Evolutionary conservation across 2,113 vertebrate species (phyloP).

Genomic region (Hyaena hyaena): DNA sequence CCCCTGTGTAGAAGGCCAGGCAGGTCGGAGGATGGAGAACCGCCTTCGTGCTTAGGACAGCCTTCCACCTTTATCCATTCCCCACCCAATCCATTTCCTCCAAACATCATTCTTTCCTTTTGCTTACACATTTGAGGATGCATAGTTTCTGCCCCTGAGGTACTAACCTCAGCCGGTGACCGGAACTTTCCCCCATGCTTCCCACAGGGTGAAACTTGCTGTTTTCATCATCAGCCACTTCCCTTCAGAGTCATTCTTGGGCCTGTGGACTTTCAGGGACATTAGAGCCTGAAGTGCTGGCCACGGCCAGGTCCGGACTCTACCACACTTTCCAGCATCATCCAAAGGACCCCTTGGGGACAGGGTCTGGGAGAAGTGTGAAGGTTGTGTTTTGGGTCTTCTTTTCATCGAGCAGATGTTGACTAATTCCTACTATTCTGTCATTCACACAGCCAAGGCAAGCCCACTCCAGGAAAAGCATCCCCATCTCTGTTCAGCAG

Average conservation of each 20-base stretch:
- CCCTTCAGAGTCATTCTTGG: not conserved
- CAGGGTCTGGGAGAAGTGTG: rapidly evolving
- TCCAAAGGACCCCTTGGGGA: not conserved
- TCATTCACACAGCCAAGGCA: not conserved
- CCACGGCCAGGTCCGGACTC: not conserved
- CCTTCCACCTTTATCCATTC: not conserved
- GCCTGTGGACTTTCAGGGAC: not conserved
- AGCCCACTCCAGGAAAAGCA: not conserved
- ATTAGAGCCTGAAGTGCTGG: not conserved
- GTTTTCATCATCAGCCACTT: not conserved
- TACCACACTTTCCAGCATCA: not conserved
- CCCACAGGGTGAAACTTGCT: too few relatives aligned
- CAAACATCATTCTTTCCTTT: not conserved
- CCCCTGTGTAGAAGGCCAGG: not conserved
- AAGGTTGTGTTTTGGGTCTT: not conserved
- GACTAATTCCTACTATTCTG: not conserved
- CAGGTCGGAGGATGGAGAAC: not conserved
- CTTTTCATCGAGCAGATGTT: not conserved
- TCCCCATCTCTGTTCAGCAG: not conserved
- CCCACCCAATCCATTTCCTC: not conserved
- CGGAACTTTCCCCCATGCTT: too few relatives aligned
- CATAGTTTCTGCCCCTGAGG: not conserved
- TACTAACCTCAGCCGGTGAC: not conserved
- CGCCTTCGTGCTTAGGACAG: rapidly evolving
- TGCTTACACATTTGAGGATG: not conserved